A percentile compares a stretch with the other conserved stretches of the same genome.
Evolutionary conservation across 1,140 invertebrate species (phyloP).

Genomic region (Orchesella cincta): DNA sequence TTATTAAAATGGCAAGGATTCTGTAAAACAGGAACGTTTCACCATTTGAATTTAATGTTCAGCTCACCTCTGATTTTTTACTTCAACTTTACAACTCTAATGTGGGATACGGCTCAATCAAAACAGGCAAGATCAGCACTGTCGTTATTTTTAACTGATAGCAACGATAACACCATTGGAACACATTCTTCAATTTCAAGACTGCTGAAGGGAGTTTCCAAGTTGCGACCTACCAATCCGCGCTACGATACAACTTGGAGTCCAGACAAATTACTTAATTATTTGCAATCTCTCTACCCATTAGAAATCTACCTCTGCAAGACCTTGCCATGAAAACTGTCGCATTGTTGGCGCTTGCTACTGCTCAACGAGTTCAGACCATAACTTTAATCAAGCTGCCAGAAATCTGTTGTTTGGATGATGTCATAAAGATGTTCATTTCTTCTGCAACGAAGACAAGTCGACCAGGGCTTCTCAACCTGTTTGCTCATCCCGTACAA

Average conservation of each 20-base stretch:
- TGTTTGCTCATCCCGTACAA: background rate
- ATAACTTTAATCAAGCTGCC: background rate
- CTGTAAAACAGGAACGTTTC: background rate
- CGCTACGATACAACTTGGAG: background rate
- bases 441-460: background rate
- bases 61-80: background rate
- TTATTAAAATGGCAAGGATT: background rate
- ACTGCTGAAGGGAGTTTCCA: background rate
- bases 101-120: background rate
- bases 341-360: background rate
- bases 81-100: background rate
- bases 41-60: background rate
- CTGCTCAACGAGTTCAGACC: background rate
- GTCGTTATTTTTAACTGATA: background rate
- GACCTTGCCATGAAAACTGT: background rate
- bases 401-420: background rate
- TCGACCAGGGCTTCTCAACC: background rate
- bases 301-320: background rate
- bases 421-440: background rate
- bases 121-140: background rate
- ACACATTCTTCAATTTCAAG: background rate
- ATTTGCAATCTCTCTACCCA: background rate
- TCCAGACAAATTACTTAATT: background rate
- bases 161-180: background rate
- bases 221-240: background rate